Conservation (phyloP, 37 sponge, comb jelly and placozoan species). For the Theonella swinhoei region DNA sequence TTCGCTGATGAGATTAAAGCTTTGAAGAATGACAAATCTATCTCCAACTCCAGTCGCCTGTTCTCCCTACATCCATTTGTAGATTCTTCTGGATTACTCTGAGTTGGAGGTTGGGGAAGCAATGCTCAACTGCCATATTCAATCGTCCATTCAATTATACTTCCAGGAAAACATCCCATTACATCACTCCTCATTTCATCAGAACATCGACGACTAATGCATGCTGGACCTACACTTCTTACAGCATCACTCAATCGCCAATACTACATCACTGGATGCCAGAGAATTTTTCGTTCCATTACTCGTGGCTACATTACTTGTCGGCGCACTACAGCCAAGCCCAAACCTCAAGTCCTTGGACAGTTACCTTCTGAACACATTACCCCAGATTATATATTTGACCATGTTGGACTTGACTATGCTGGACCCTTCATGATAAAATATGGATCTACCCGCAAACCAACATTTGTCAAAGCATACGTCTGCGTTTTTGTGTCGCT, state of each 20-base stretch:
- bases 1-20: no score
- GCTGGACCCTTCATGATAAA: constrained; percentile 56
- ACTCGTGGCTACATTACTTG: no score
- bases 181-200: constrained; percentile 17
- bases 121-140: constrained; percentile 21
- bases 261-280: constrained; percentile 10
- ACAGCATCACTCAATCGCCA: constrained; percentile 13
- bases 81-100: constrained; percentile 27
- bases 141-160: constrained; percentile 26
- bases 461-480: constrained; percentile 19
- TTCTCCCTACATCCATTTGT: constrained; percentile 28
- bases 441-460: constrained; percentile 12
- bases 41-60: neutral
- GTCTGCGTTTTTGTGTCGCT: constrained; percentile 44
- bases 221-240: constrained; percentile 36
- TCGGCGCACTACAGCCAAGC: constrained; percentile 21
- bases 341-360: constrained; percentile 44
- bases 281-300: no score
- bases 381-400: constrained; percentile 38
- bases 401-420: constrained; percentile 57
- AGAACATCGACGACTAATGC: constrained; percentile 30
- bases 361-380: constrained; percentile 44
- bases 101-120: constrained; percentile 36
- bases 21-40: neutral
- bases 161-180: constrained; percentile 37